phyloP scores from a whole-genome alignment of 2,797 vertebrate species.

The Clarias pachynema region DNA sequence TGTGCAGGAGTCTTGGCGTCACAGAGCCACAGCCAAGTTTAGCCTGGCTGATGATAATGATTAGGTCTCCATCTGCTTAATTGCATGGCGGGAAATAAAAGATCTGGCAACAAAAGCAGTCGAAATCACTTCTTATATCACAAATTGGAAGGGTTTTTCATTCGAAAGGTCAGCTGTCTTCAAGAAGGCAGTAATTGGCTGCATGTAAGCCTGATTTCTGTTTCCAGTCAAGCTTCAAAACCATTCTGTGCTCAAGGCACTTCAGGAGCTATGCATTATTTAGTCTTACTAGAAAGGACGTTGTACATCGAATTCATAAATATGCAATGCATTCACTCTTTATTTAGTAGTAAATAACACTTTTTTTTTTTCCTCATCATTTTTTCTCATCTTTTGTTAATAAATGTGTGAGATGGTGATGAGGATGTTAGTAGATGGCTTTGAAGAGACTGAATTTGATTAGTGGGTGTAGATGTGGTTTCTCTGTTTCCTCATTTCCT shows the following conservation, averaged over 20 bases:
- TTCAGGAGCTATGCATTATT: slow-evolving; percentile 29
- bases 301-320: slow-evolving; percentile 18
- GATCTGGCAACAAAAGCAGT: background rate
- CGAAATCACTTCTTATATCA: background rate
- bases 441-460: background rate
- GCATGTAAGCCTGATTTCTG: slow-evolving; percentile 22
- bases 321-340: slow-evolving; percentile 12
- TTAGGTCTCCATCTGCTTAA: slow-evolving; percentile 23
- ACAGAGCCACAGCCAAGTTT: slow-evolving; percentile 10
- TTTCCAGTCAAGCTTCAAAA: background rate
- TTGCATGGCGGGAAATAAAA: background rate
- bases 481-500: slow-evolving; percentile 5
- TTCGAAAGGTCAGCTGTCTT: background rate
- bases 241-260: slow-evolving; percentile 5
- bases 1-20: background rate
- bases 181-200: slow-evolving; percentile 12
- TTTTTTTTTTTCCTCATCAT: background rate
- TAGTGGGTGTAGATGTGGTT: slow-evolving; percentile 18
- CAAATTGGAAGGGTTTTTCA: slow-evolving; percentile 7
- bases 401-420: background rate
- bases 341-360: slow-evolving; percentile 6
- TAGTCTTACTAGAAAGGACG: background rate
- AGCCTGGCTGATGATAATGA: slow-evolving; percentile 30
- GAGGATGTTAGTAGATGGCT: background rate
- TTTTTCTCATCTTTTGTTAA: background rate